These are phyloP conservation scores for Hassar affinis DNA, from an alignment of 2,113 vertebrate species.

Conservation along the genomic window DNA sequence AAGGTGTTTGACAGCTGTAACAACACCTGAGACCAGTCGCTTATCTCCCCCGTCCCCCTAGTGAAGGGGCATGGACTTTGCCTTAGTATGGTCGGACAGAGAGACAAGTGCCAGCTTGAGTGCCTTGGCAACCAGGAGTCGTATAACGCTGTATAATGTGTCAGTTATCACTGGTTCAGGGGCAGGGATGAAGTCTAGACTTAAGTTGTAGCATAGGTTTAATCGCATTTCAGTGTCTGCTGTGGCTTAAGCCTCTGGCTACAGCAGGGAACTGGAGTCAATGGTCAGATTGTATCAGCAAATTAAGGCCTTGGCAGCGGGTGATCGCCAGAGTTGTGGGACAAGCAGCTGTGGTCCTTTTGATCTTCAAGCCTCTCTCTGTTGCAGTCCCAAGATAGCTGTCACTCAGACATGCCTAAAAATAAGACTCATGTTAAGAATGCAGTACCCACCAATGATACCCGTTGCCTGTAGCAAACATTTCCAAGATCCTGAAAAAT, in stretches of 20 bases:
- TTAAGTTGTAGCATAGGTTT: slow-evolving; percentile 43
- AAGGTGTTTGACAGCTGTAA: slow-evolving; percentile 74
- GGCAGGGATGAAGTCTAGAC: slow-evolving; percentile 44
- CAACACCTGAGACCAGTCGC: slow-evolving; percentile 52
- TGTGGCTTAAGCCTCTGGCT: slow-evolving; percentile 39
- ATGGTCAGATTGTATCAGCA: slow-evolving; percentile 54
- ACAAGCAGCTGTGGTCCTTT: slow-evolving; percentile 54
- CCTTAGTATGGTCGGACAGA: slow-evolving; percentile 10
- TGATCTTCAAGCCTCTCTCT: slow-evolving; percentile 53
- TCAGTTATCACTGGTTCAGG: slow-evolving; percentile 6
- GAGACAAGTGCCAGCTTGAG: slow-evolving; percentile 39
- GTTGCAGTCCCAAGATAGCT: slow-evolving; percentile 50
- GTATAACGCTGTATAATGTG: not conserved
- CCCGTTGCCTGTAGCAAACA: slow-evolving; percentile 23
- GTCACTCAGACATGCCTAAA: slow-evolving; percentile 51
- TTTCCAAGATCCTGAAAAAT: slow-evolving; percentile 27
- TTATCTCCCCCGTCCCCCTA: slow-evolving; percentile 30
- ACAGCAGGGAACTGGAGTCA: slow-evolving; percentile 49
- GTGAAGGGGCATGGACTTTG: slow-evolving; percentile 43
- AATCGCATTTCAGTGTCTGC: slow-evolving; percentile 41
- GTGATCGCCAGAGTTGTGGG: slow-evolving; percentile 51
- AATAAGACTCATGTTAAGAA: slow-evolving; percentile 41
- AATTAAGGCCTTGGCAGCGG: slow-evolving; percentile 52
- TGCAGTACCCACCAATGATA: slow-evolving; percentile 44
- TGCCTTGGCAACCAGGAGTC: slow-evolving; percentile 37